These are phyloP conservation scores for Caradrina kadenii DNA, from an alignment of 2,888 invertebrate genomes.

Conservation along the genomic window DNA sequence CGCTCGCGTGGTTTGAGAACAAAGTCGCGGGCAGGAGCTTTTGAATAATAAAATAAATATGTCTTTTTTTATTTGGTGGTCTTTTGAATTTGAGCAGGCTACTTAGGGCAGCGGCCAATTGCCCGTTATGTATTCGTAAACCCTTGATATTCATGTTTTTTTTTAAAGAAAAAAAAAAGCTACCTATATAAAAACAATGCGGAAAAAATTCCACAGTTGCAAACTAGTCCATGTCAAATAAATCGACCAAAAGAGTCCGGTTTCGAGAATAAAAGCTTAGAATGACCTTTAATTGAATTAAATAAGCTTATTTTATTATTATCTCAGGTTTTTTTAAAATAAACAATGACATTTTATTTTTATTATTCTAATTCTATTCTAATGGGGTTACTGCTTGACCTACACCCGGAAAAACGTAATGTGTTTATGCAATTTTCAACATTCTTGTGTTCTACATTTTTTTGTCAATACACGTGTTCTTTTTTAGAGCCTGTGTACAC, in stretches of 20 bases:
- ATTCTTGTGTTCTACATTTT: constrained; percentile 9
- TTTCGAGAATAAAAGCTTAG: constrained; percentile 15
- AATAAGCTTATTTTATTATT: not conserved
- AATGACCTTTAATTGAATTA: constrained; percentile 8
- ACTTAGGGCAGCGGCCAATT: too few species aligned
- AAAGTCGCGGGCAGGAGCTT: too few species aligned
- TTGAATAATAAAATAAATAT: too few species aligned
- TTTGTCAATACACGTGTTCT: constrained; percentile 2
- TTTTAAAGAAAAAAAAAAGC: too few species aligned
- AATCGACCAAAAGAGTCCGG: not conserved
- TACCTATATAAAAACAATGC: too few species aligned
- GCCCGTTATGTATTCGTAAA: too few species aligned
- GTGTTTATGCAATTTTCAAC: constrained; percentile 7
- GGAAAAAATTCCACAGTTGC: not conserved
- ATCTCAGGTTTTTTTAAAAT: not conserved
- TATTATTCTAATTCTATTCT: constrained; percentile 7
- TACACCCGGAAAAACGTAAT: constrained; percentile 7
- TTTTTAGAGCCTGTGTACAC: too few species aligned
- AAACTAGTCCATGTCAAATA: constrained; percentile 14
- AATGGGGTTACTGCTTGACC: not conserved
- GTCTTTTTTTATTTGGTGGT: too few species aligned
- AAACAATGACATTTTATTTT: constrained; percentile 1
- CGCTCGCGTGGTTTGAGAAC: too few species aligned
- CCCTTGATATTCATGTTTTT: too few species aligned
- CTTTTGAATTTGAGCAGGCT: too few species aligned